These are phyloP conservation scores for Eretmocerus hayati DNA, from an alignment of 2,888 invertebrate species.

Conservation along the genomic window DNA sequence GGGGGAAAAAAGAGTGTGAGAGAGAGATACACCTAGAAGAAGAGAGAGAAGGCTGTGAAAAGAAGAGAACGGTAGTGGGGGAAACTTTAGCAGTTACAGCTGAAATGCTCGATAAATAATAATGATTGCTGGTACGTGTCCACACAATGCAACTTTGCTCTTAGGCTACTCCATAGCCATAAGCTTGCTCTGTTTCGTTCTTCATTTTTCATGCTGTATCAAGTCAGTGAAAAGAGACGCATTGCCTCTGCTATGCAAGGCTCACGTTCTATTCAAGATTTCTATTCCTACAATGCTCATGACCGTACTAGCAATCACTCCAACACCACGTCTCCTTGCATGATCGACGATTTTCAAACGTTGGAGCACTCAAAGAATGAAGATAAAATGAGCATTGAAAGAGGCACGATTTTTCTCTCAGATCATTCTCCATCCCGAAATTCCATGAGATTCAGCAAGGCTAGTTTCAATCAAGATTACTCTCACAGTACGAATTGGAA, in stretches of 20 bases:
- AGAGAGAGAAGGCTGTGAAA: slow-evolving; percentile 5
- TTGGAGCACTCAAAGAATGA: too few relatives aligned
- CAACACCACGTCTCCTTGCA: too few relatives aligned
- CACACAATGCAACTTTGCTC: slow-evolving; percentile 38
- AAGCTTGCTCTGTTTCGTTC: neutral
- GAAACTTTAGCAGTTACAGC: slow-evolving; percentile 32
- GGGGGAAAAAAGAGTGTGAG: neutral
- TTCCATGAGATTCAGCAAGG: too few relatives aligned
- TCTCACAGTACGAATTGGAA: too few relatives aligned
- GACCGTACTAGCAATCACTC: too few relatives aligned
- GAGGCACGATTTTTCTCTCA: too few relatives aligned
- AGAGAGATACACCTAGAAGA: neutral
- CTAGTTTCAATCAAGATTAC: too few relatives aligned
- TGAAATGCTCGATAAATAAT: slow-evolving; percentile 42
- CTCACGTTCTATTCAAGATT: too few relatives aligned
- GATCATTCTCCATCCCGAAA: too few relatives aligned
- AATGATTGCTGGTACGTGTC: slow-evolving; percentile 44
- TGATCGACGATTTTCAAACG: too few relatives aligned
- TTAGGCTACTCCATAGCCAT: slow-evolving; percentile 30
- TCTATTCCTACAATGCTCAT: too few relatives aligned
- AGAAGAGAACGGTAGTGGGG: slow-evolving; percentile 13
- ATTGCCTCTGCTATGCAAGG: neutral
- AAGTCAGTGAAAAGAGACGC: slow-evolving; percentile 1
- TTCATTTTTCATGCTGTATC: neutral
- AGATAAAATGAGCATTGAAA: too few relatives aligned